phyloP scores from a whole-genome alignment of 1,140 invertebrate genomes.

The Drosophila yakuba region DNA sequence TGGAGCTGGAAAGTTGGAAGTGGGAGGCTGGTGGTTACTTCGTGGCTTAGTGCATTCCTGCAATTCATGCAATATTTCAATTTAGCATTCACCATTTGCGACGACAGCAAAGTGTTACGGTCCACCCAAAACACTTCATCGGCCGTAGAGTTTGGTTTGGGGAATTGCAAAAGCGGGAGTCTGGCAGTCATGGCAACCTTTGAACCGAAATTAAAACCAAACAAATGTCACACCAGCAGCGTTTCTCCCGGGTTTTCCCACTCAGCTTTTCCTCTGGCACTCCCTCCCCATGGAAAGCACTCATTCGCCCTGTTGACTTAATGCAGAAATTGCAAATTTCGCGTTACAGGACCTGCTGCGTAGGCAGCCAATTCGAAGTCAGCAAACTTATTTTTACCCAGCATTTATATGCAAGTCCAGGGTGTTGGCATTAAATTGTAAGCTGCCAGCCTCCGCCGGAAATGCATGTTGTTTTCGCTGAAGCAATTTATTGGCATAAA shows the following conservation, averaged over 20 bases:
- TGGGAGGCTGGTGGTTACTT: slow-evolving; percentile 5
- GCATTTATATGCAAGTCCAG: background rate
- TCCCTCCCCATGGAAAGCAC: background rate
- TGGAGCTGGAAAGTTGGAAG: background rate
- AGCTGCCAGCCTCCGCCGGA: slow-evolving; percentile 52
- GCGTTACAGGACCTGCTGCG: slow-evolving; percentile 24
- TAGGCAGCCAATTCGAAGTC: slow-evolving; percentile 34
- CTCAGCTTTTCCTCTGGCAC: background rate
- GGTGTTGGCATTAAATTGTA: slow-evolving; percentile 57
- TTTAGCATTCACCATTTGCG: slow-evolving; percentile 45
- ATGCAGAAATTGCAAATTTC: slow-evolving; percentile 74
- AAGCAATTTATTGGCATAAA: slow-evolving; percentile 56
- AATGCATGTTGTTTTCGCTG: slow-evolving; percentile 25
- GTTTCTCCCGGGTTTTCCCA: slow-evolving; percentile 2
- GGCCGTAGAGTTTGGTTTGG: slow-evolving; percentile 23
- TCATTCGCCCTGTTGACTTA: slow-evolving; percentile 61
- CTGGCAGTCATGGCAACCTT: slow-evolving; percentile 67
- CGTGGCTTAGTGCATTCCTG: slow-evolving; percentile 61
- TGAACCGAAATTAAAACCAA: slow-evolving; percentile 80
- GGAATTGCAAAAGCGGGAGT: background rate
- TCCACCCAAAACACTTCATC: slow-evolving; percentile 23
- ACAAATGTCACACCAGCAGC: slow-evolving; percentile 71
- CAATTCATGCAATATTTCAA: slow-evolving; percentile 78
- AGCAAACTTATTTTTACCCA: slow-evolving; percentile 35
- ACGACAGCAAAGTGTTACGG: slow-evolving; percentile 54